Evolutionary conservation across 2,888 invertebrate genomes (phyloP), one percentile per base, ranked within the genome.

Genomic region (Drosophila macrospina): DNA sequence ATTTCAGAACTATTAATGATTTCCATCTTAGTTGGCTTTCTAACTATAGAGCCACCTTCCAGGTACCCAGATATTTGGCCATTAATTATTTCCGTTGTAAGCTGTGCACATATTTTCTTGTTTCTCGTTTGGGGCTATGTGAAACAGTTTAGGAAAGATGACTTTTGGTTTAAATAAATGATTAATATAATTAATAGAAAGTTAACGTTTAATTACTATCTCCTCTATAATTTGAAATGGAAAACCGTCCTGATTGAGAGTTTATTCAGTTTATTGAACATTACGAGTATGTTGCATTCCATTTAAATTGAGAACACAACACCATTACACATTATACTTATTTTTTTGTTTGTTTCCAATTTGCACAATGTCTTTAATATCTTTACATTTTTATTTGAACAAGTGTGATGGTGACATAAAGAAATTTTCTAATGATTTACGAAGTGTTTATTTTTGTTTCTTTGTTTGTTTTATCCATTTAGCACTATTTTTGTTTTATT

Each of bases 71-170:
- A 80, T 44, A 60, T 80, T 20, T 88, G 89, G 89, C 70, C 97
- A 0, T 92, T 98, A 47, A 91, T 97, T 24, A 94, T 98, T 70
- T 96, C 98, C 0, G 92, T 95, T 6, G 97, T 95, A 92, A 96
- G 96, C 7, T 98, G 96, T 91, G 91, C 93, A 1, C 98, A 98
- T 93, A 98, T 98, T 91, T 63, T 95, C 4, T 90, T 94, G 34
- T 97, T 97, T 88, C 95, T 95, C 79, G 64, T 95, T 5, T 97
- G 82, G 82, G 83, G 85, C 13, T 70, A 73, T 50, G 11, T 39
- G 4, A 48, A 67, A 44, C 83, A 85, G 44, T 57, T 75, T 5
- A 50, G 15, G 13, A 4, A 39, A 15, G 15, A 2, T 26, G 28
- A 55, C 20, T 24, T 13, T 24, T 32, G 39, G 28, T 15, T 28